phyloP scores from a whole-genome alignment of 1,140 invertebrate species.

The Musca vetustissima region DNA sequence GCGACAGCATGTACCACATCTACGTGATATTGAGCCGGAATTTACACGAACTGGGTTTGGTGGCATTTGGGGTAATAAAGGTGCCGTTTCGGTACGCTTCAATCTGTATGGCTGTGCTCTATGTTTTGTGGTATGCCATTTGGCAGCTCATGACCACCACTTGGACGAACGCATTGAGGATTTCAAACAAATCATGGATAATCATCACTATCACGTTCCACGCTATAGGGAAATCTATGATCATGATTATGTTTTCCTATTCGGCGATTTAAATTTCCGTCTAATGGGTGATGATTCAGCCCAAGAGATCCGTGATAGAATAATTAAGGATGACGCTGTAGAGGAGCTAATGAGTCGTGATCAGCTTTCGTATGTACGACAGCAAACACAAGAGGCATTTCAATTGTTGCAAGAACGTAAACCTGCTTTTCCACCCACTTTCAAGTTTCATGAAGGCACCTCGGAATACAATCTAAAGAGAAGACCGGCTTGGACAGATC shows the following conservation, averaged over 20 bases:
- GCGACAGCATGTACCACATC: conserved; percentile 74
- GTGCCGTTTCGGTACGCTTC: conserved; percentile 84
- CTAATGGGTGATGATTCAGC: conserved; percentile 67
- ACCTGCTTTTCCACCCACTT: conserved; percentile 85
- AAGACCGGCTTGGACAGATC: conserved; percentile 97
- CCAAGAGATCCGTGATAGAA: conserved; percentile 65
- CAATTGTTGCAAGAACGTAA: conserved; percentile 73
- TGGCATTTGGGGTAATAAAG: conserved; percentile 95
- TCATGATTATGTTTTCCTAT: conserved; percentile 96
- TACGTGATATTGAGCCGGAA: conserved; percentile 80
- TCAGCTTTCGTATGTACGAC: conserved; percentile 71
- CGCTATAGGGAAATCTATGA: conserved; percentile 82
- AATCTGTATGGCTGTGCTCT: conserved; percentile 83
- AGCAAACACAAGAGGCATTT: conserved; percentile 72
- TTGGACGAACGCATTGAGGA: conserved; percentile 79
- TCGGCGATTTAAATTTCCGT: conserved; percentile 93
- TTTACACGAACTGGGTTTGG: conserved; percentile 85
- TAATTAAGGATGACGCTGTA: conserved; percentile 68
- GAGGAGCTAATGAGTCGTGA: conserved; percentile 69
- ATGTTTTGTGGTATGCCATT: conserved; percentile 85
- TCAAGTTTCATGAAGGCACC: conserved; percentile 76
- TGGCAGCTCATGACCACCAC: conserved; percentile 84
- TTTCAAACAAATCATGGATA: conserved; percentile 79
- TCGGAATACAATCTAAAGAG: conserved; percentile 80
- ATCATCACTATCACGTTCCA: conserved; percentile 69